Conservation (phyloP, 2,113 vertebrate species). For the Sitta europaea region DNA sequence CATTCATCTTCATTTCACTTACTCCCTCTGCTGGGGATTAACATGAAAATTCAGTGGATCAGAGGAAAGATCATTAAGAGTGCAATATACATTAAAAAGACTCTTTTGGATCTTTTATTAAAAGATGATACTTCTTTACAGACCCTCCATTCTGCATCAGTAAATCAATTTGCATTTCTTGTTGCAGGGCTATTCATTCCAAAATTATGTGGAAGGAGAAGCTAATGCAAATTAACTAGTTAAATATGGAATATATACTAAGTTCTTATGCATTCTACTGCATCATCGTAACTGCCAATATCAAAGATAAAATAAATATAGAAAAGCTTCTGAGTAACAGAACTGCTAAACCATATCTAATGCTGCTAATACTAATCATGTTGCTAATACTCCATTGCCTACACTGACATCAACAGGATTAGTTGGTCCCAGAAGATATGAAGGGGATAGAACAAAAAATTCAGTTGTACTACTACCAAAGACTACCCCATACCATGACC, state of each 20-base stretch:
- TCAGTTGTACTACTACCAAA: background rate
- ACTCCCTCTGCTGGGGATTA: slow-evolving; percentile 49
- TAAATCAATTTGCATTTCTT: background rate
- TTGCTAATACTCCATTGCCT: background rate
- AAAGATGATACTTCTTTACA: background rate
- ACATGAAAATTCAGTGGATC: background rate
- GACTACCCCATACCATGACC: background rate
- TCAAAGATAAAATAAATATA: background rate
- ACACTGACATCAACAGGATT: background rate
- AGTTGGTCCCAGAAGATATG: background rate
- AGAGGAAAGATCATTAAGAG: background rate
- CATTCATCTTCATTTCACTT: background rate
- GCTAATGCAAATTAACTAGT: background rate
- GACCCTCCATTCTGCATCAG: background rate
- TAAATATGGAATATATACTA: background rate
- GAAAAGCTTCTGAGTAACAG: background rate
- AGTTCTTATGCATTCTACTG: background rate
- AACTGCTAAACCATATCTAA: background rate
- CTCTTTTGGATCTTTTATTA: background rate
- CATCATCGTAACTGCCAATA: background rate
- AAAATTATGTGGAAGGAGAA: background rate
- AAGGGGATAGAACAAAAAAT: background rate
- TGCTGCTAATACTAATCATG: background rate
- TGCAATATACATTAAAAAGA: background rate
- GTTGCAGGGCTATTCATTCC: background rate